Conservation (phyloP, 2,888 invertebrate species). For the Lasiommata megera region DNA sequence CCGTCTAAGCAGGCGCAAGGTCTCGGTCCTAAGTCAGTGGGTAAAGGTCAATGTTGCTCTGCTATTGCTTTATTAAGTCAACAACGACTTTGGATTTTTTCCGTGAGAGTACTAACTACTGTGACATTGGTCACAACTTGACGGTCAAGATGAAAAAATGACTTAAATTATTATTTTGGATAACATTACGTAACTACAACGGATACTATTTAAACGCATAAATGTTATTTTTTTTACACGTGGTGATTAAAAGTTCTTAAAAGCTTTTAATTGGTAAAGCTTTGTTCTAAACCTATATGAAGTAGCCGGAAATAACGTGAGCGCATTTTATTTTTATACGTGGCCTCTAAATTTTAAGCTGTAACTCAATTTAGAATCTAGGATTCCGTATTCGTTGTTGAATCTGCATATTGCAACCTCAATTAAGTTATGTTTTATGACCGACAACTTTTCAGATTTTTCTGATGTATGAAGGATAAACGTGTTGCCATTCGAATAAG, state of each 20-base stretch:
- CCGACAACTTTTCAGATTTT: no score
- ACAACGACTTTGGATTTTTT: slow-evolving; percentile 38
- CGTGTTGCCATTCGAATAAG: no score
- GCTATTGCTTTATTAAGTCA: slow-evolving; percentile 33
- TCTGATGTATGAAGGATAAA: no score
- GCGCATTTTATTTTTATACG: neutral
- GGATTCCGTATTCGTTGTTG: neutral
- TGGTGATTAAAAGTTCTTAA: no score
- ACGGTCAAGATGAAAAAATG: slow-evolving; percentile 24
- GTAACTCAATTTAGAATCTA: neutral
- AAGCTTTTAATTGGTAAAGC: no score
- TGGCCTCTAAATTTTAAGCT: slow-evolving; percentile 15
- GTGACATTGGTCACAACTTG: slow-evolving; percentile 36
- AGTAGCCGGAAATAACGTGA: slow-evolving; percentile 5
- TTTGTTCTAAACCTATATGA: neutral
- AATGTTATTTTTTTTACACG: no score
- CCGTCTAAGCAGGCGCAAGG: slow-evolving; percentile 47
- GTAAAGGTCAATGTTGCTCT: slow-evolving; percentile 64
- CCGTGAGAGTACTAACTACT: slow-evolving; percentile 22
- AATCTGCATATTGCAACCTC: slow-evolving; percentile 7
- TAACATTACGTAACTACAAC: no score
- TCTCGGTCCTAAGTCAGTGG: slow-evolving; percentile 53
- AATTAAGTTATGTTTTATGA: slow-evolving; percentile 3
- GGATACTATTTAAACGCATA: no score
- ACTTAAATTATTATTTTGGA: neutral